A percentile compares a stretch with the other conserved stretches of the same genome.
Evolutionary conservation across 2,113 vertebrate genomes (phyloP).

Genomic region (Balaenoptera acutorostrata): DNA sequence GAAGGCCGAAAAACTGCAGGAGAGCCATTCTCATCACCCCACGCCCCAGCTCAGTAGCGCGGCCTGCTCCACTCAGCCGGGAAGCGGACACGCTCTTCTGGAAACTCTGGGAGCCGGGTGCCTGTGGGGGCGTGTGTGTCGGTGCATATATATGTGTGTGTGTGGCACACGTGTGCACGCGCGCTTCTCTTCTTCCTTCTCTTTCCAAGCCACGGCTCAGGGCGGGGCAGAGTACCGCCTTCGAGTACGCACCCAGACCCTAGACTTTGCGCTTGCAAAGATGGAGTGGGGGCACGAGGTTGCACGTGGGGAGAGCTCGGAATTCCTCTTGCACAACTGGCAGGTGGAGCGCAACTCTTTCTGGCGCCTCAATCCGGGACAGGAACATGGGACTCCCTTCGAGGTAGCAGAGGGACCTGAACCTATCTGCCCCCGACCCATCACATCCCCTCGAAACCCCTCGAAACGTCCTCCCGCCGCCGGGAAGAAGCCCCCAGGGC

Average conservation of each 20-base stretch:
- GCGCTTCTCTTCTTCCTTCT: background rate
- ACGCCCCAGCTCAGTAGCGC: no score
- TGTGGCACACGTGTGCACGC: background rate
- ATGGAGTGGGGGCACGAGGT: background rate
- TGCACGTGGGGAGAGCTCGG: background rate
- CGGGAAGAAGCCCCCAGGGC: accelerated
- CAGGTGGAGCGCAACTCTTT: background rate
- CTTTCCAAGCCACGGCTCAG: background rate
- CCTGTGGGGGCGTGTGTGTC: background rate
- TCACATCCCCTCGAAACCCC: background rate
- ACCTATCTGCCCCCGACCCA: background rate
- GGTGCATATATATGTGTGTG: no score
- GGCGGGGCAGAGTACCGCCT: background rate
- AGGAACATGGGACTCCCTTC: background rate
- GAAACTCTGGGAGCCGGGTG: background rate
- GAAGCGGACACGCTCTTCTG: background rate
- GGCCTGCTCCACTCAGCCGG: background rate
- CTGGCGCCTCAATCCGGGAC: background rate
- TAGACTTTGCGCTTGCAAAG: background rate
- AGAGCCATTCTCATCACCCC: background rate
- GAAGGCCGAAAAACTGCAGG: background rate
- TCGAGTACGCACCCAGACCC: background rate
- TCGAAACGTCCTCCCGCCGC: accelerated
- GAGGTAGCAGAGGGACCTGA: background rate
- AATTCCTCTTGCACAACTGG: background rate